phyloP scores from a whole-genome alignment of 1,140 invertebrate species.

The Ectropis grisescens region DNA sequence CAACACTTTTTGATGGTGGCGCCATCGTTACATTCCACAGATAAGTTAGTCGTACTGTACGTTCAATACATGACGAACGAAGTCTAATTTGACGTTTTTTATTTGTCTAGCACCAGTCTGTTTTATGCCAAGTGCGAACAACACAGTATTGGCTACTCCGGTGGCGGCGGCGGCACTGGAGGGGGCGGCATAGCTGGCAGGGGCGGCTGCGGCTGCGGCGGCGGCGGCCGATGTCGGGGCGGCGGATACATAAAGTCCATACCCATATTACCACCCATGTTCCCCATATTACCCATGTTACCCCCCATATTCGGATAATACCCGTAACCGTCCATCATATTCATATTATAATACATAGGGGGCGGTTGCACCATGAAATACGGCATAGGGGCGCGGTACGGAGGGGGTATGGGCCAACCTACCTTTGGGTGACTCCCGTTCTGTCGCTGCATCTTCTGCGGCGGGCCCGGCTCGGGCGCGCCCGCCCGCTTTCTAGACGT shows the following conservation, averaged over 20 bases:
- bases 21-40: too few relatives aligned
- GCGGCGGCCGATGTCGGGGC: slow-evolving; percentile 7
- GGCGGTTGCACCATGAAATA: slow-evolving; percentile 52
- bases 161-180: slow-evolving; percentile 50
- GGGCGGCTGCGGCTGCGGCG: slow-evolving; percentile 22
- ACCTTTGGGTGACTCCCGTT: slow-evolving; percentile 49
- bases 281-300: too few relatives aligned
- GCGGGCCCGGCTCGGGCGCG: slow-evolving; percentile 24
- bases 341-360: slow-evolving; percentile 9
- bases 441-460: slow-evolving; percentile 40
- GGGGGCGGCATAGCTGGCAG: slow-evolving; percentile 40
- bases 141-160: too few relatives aligned
- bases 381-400: slow-evolving; percentile 30
- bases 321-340: too few relatives aligned
- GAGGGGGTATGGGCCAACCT: slow-evolving; percentile 26
- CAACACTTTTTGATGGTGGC: too few relatives aligned
- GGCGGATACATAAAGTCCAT: not conserved
- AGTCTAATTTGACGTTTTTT: too few relatives aligned
- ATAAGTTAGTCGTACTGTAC: too few relatives aligned
- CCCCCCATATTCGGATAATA: too few relatives aligned
- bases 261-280: too few relatives aligned
- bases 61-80: too few relatives aligned
- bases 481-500: slow-evolving; percentile 41
- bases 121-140: too few relatives aligned
- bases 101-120: too few relatives aligned